Evolutionary conservation across 1,140 invertebrate genomes (phyloP).

Genomic region (Eulimnadia texana): DNA sequence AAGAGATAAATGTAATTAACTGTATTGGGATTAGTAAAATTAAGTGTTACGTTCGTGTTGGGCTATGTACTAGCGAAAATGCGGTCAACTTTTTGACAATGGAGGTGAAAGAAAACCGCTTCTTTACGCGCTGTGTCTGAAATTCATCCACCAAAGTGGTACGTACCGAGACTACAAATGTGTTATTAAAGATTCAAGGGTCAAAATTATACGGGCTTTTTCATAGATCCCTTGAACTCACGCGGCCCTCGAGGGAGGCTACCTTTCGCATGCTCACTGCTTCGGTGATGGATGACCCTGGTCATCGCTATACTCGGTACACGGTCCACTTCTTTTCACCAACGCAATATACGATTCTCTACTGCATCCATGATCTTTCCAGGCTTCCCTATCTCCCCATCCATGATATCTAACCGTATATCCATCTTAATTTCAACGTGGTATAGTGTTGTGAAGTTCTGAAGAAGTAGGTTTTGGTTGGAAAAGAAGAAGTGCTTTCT

Average conservation of each 20-base stretch:
- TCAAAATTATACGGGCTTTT: not conserved
- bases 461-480: too few relatives aligned
- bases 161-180: not conserved
- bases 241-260: not conserved
- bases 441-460: too few relatives aligned
- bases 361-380: too few relatives aligned
- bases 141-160: not conserved
- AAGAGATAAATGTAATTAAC: conserved; percentile 16
- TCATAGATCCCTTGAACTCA: not conserved
- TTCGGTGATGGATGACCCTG: not conserved
- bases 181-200: not conserved
- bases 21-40: conserved; percentile 6
- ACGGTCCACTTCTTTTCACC: not conserved
- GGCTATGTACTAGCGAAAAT: too few relatives aligned
- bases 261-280: not conserved
- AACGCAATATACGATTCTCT: too few relatives aligned
- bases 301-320: not conserved
- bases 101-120: not conserved
- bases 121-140: not conserved
- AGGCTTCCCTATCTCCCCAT: too few relatives aligned
- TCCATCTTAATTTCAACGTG: too few relatives aligned
- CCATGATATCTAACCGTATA: too few relatives aligned
- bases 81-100: too few relatives aligned
- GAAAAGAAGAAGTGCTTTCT: not conserved
- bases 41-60: too few relatives aligned